A percentile compares a stretch with the other conserved stretches of the same genome.
phyloP scores from a whole-genome alignment of 2,113 vertebrate genomes.

The Anarrhichthys ocellatus region DNA sequence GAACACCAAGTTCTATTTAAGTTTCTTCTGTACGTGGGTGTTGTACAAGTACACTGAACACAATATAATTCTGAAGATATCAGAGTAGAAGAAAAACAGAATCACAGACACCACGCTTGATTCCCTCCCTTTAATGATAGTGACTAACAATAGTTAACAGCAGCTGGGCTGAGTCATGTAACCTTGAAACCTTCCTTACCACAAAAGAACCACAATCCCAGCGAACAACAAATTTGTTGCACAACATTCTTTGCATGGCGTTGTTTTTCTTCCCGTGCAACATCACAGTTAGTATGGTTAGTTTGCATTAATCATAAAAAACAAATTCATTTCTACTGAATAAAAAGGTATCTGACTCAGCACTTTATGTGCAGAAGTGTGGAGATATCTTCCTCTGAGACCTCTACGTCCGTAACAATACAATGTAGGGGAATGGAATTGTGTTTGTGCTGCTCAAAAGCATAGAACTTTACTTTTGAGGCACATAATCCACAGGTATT shows the following conservation, averaged over 20 bases:
- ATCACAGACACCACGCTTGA: background rate
- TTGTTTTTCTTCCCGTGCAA: background rate
- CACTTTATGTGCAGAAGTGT: background rate
- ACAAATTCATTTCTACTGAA: too few relatives aligned
- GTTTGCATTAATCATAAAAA: background rate
- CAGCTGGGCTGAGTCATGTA: background rate
- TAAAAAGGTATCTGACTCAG: background rate
- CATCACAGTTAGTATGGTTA: background rate
- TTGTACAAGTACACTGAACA: background rate
- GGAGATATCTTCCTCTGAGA: background rate
- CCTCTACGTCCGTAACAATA: background rate
- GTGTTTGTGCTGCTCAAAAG: background rate
- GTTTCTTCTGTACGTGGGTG: background rate
- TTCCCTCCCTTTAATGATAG: background rate
- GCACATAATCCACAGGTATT: background rate
- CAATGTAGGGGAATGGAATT: background rate
- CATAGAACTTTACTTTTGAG: background rate
- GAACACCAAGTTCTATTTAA: background rate
- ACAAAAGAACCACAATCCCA: background rate
- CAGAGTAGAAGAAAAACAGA: background rate
- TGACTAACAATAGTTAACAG: fast-evolving
- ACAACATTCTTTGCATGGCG: background rate
- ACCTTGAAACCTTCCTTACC: background rate
- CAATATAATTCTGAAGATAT: background rate
- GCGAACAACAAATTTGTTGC: background rate